These are phyloP conservation scores for Chelmon rostratus DNA, from an alignment of 2,797 vertebrate species.

Conservation along the genomic window DNA sequence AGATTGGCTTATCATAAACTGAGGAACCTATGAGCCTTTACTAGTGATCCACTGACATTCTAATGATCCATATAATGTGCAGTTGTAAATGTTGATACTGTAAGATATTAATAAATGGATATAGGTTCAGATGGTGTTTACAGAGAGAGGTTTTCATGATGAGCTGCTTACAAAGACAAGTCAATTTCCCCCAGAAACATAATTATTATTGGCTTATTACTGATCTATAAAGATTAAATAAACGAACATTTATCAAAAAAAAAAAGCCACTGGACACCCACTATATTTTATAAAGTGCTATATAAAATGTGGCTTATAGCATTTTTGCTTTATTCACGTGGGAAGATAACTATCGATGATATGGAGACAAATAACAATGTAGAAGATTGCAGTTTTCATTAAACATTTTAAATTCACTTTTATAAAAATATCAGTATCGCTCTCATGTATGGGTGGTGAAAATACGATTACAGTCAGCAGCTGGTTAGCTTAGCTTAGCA, in stretches of 20 bases:
- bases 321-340: background rate
- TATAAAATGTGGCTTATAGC: too few species aligned
- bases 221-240: background rate
- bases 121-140: background rate
- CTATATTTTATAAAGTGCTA: background rate
- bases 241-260: too few species aligned
- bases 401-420: too few species aligned
- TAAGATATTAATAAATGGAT: background rate
- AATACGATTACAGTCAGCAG: too few species aligned
- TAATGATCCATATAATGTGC: background rate
- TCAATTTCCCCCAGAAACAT: background rate
- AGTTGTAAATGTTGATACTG: background rate
- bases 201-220: background rate
- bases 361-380: too few species aligned
- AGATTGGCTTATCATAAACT: background rate
- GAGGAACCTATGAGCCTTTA: background rate
- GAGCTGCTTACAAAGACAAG: background rate
- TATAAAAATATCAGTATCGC: too few species aligned
- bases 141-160: too few species aligned
- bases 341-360: background rate
- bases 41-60: background rate
- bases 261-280: too few species aligned
- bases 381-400: too few species aligned
- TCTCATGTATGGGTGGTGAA: too few species aligned
- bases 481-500: too few species aligned